Evolutionary conservation across 2,888 invertebrate genomes (phyloP).

Genomic region (Deilephila porcellus): DNA sequence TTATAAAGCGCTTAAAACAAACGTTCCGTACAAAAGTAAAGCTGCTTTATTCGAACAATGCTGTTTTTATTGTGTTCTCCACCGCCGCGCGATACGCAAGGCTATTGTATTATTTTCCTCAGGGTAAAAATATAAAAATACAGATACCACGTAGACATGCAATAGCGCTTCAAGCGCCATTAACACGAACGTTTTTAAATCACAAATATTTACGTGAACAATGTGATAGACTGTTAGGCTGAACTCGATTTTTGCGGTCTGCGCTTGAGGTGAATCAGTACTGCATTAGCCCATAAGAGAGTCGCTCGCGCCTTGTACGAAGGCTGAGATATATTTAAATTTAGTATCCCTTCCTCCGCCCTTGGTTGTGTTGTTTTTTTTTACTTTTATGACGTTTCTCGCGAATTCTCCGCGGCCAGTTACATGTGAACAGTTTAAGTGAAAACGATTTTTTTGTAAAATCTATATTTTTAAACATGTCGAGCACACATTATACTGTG

Average conservation of each 20-base stretch:
- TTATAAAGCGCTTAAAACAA: constrained; percentile 53
- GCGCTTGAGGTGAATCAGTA: constrained; percentile 79
- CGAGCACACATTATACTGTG: constrained; percentile 73
- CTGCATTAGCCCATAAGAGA: constrained; percentile 78
- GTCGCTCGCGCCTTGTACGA: constrained; percentile 73
- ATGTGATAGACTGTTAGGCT: constrained; percentile 68
- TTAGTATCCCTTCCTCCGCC: constrained; percentile 75
- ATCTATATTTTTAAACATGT: constrained; percentile 36
- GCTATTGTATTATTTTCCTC: not conserved
- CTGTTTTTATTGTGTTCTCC: constrained; percentile 2
- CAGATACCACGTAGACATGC: not conserved
- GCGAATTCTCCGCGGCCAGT: constrained; percentile 64
- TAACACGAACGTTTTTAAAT: constrained; percentile 52
- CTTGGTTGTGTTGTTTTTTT: constrained; percentile 61
- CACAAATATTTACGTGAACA: constrained; percentile 75
- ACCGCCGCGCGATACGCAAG: not conserved
- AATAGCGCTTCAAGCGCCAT: constrained; percentile 38
- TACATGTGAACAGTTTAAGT: constrained; percentile 55
- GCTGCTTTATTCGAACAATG: not conserved
- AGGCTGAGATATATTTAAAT: constrained; percentile 72
- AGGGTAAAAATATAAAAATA: not conserved
- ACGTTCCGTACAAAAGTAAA: constrained; percentile 28
- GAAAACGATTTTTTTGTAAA: constrained; percentile 38
- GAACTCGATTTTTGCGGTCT: constrained; percentile 74
- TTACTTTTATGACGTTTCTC: constrained; percentile 55